Conservation (phyloP, 2,113 vertebrate species). For the Centropristis striata region DNA sequence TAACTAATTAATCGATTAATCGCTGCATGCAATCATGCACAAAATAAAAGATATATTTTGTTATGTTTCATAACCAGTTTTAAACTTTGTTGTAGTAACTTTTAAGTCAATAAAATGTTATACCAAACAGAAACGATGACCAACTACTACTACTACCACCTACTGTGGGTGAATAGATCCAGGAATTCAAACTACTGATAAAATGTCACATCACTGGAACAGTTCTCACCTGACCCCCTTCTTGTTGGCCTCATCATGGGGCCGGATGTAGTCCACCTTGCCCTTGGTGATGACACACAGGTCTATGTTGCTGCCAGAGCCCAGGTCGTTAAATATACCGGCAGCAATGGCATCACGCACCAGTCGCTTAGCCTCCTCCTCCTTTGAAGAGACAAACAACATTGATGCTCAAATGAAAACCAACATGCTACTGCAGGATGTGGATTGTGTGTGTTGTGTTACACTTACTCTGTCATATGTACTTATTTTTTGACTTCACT, state of each 20-base stretch:
- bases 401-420: not conserved
- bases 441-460: not conserved
- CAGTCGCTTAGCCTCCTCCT: slow-evolving; percentile 92
- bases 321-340: slow-evolving; percentile 96
- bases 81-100: too few relatives aligned
- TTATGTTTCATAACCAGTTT: too few relatives aligned
- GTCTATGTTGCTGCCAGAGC: slow-evolving; percentile 97
- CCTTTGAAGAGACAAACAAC: slow-evolving; percentile 79
- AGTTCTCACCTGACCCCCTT: slow-evolving; percentile 92
- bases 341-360: slow-evolving; percentile 96
- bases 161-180: not conserved
- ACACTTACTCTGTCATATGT: not conserved
- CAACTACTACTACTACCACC: too few relatives aligned
- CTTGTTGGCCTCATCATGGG: slow-evolving; percentile 92
- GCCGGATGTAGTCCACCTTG: slow-evolving; percentile 94
- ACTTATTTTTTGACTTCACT: too few relatives aligned
- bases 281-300: slow-evolving; percentile 95
- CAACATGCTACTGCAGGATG: not conserved
- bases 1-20: too few relatives aligned
- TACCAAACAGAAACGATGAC: too few relatives aligned
- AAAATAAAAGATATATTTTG: too few relatives aligned
- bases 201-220: too few relatives aligned
- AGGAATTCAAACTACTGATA: not conserved
- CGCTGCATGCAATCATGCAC: too few relatives aligned
- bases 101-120: too few relatives aligned